phyloP scores from a whole-genome alignment of 2,888 invertebrate species.

The Campopleginae sp. region DNA sequence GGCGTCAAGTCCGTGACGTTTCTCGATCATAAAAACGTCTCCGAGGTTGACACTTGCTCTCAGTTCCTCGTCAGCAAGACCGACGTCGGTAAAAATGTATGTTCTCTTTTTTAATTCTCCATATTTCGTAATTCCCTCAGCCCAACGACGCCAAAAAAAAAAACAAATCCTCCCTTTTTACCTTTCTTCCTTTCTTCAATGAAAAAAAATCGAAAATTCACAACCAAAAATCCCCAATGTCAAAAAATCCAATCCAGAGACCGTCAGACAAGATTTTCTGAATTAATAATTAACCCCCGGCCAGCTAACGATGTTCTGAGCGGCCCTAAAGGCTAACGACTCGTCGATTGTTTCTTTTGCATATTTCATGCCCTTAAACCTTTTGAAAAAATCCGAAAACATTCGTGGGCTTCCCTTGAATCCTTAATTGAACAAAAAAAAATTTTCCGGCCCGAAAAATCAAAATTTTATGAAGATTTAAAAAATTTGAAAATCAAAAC shows the following conservation, averaged over 20 bases:
- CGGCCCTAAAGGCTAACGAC: no score
- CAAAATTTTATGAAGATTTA: background rate
- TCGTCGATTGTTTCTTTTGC: no score
- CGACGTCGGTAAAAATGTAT: constrained; percentile 91
- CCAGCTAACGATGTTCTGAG: no score
- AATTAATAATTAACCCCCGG: background rate
- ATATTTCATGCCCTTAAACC: no score
- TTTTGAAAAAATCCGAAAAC: background rate
- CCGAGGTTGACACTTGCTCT: constrained; percentile 90
- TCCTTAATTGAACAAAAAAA: background rate
- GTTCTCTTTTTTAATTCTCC: constrained; percentile 69
- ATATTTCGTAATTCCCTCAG: background rate
- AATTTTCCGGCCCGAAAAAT: background rate
- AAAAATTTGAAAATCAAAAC: no score
- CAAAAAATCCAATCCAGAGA: background rate
- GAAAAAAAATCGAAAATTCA: background rate
- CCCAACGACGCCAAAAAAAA: background rate
- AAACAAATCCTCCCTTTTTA: background rate
- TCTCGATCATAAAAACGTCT: constrained; percentile 91
- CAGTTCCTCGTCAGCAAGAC: constrained; percentile 93
- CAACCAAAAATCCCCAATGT: background rate
- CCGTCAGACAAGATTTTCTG: background rate
- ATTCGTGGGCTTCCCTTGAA: background rate
- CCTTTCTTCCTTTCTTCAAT: background rate
- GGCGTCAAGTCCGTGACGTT: constrained; percentile 96